These are phyloP conservation scores for Paradisaea rubra DNA, from an alignment of 2,113 vertebrate genomes.

Conservation along the genomic window DNA sequence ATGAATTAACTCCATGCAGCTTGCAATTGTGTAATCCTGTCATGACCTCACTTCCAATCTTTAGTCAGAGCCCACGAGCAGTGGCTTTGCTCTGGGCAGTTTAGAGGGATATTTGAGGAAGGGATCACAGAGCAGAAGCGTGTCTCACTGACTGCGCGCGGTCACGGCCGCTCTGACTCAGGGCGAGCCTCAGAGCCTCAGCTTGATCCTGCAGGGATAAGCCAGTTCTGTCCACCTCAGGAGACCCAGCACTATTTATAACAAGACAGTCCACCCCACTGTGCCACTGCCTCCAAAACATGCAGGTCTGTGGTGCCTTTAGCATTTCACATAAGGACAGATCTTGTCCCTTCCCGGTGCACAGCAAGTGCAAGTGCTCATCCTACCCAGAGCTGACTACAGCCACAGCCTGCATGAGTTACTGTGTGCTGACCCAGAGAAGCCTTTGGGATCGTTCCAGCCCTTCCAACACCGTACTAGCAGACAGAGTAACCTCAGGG, in stretches of 20 bases:
- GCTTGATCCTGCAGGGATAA: not conserved
- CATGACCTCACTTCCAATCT: not conserved
- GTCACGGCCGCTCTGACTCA: not conserved
- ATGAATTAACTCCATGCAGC: not conserved
- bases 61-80: not conserved
- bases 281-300: accelerated
- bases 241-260: not conserved
- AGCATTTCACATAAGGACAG: not conserved
- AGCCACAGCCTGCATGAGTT: not conserved
- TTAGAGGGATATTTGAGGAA: not conserved
- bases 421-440: not conserved
- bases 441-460: not conserved
- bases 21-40: not conserved
- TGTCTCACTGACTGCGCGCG: accelerated
- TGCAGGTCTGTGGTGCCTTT: not conserved
- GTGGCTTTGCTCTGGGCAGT: not conserved
- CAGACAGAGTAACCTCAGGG: not conserved
- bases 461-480: not conserved
- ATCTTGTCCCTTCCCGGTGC: not conserved
- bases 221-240: not conserved
- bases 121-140: not conserved
- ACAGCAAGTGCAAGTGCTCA: not conserved
- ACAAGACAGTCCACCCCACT: not conserved
- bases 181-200: not conserved
- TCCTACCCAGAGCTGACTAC: not conserved